These are phyloP conservation scores for Athrips mouffetella DNA, from an alignment of 2,888 invertebrate species.

Conservation along the genomic window DNA sequence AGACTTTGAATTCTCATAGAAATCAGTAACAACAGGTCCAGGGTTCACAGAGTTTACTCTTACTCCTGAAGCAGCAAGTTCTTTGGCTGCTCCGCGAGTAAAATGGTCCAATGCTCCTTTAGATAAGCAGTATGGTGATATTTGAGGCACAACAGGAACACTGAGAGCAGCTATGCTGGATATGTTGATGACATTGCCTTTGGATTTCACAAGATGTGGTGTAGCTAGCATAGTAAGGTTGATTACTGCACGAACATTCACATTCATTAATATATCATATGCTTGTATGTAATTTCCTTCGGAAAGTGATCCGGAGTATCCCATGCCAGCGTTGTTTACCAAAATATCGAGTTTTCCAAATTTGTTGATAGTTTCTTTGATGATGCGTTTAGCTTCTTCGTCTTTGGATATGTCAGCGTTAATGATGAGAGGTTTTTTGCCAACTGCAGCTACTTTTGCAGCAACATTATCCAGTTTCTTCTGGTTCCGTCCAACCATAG, in stretches of 20 bases:
- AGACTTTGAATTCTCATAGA: slow-evolving; percentile 36
- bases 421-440: slow-evolving; percentile 27
- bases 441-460: slow-evolving; percentile 23
- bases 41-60: slow-evolving; percentile 85
- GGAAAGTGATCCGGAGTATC: slow-evolving; percentile 19
- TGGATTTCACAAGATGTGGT: slow-evolving; percentile 31
- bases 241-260: slow-evolving; percentile 32
- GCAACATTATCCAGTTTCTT: slow-evolving; percentile 29
- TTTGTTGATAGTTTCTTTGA: slow-evolving; percentile 29
- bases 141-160: neutral
- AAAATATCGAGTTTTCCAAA: slow-evolving; percentile 40
- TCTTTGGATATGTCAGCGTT: slow-evolving; percentile 37
- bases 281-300: slow-evolving; percentile 27
- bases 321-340: slow-evolving; percentile 41
- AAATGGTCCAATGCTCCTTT: slow-evolving; percentile 87
- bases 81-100: slow-evolving; percentile 82
- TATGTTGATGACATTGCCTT: slow-evolving; percentile 32
- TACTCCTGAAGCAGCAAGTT: slow-evolving; percentile 75
- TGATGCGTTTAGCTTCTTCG: slow-evolving; percentile 26
- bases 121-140: slow-evolving; percentile 79
- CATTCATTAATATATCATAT: slow-evolving; percentile 32
- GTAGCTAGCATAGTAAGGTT: slow-evolving; percentile 30
- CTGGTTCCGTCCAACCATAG: slow-evolving; percentile 36
- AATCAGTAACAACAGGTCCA: slow-evolving; percentile 79
- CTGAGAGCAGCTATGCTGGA: slow-evolving; percentile 34